Evolutionary conservation across 1,140 invertebrate species (phyloP).

Genomic region (Drosophila sproati): DNA sequence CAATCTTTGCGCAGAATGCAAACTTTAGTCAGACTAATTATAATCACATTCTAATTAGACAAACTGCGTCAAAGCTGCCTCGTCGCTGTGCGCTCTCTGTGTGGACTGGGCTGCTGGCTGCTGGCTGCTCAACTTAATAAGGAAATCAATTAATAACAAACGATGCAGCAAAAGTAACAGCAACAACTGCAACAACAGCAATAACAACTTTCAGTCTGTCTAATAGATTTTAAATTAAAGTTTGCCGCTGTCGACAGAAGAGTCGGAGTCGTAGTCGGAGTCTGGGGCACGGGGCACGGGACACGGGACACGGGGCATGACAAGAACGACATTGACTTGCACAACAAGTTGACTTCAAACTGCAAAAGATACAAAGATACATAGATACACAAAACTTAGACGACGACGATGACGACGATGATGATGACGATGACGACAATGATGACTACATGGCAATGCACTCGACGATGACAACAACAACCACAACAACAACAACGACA

Average conservation of each 20-base stretch:
- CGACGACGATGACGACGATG: conserved; percentile 16
- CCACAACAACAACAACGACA: conserved; percentile 1
- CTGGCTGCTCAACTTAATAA: conserved; percentile 64
- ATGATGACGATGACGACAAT: conserved; percentile 23
- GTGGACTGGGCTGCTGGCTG: conserved; percentile 21
- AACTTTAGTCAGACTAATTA: conserved; percentile 66
- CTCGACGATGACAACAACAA: conserved; percentile 58
- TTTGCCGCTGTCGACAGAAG: conserved; percentile 63
- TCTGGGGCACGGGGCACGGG: no score
- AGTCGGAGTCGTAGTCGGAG: not conserved
- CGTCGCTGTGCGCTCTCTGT: not conserved
- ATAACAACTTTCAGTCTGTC: conserved; percentile 62
- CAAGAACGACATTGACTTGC: conserved; percentile 66
- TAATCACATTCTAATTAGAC: conserved; percentile 80
- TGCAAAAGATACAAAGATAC: conserved; percentile 52
- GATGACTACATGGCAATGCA: conserved; percentile 76
- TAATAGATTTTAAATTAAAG: conserved; percentile 81
- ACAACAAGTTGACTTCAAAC: conserved; percentile 75
- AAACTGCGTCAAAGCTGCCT: conserved; percentile 59
- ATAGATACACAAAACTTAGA: conserved; percentile 46
- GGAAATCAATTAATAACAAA: conserved; percentile 82
- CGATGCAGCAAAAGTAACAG: conserved; percentile 57
- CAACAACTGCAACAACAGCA: conserved; percentile 21
- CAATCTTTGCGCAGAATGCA: conserved; percentile 9
- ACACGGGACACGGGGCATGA: not conserved